Percentiles rank a stretch among this genome's conserved stretches.
Evolutionary conservation across 1,140 invertebrate genomes (phyloP).

Genomic region (Drosophila jambulina): DNA sequence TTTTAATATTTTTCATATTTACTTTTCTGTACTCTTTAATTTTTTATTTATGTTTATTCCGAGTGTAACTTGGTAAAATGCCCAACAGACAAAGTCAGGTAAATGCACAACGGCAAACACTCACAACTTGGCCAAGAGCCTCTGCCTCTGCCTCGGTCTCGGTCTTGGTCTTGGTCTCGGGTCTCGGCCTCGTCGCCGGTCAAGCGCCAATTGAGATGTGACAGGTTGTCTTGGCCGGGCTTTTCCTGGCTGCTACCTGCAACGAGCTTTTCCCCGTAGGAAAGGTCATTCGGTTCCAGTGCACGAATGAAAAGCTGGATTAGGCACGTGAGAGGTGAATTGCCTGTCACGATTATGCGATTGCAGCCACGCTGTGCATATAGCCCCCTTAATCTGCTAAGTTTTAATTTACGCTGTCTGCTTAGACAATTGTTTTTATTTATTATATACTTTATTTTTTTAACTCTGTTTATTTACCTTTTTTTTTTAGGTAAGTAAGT

Average conservation of each 20-base stretch:
- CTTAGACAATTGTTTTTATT: constrained; percentile 21
- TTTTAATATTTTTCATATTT: background rate
- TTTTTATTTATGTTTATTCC: background rate
- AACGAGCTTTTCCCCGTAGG: background rate
- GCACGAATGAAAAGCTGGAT: constrained; percentile 35
- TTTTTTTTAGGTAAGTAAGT: background rate
- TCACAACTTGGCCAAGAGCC: constrained; percentile 22
- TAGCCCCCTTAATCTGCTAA: constrained; percentile 42
- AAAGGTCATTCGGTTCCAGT: constrained; percentile 38
- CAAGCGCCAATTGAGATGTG: constrained; percentile 58
- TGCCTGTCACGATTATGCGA: constrained; percentile 44
- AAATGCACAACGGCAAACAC: constrained; percentile 18
- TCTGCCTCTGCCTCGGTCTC: background rate
- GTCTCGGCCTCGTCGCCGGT: constrained; percentile 13
- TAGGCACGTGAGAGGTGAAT: constrained; percentile 27
- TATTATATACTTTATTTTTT: background rate
- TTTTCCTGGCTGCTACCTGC: constrained; percentile 10
- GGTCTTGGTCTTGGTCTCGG: background rate
- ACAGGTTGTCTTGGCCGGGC: constrained; percentile 46
- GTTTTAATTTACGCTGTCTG: constrained; percentile 48
- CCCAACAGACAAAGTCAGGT: background rate
- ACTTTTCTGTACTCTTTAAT: background rate
- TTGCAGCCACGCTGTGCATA: constrained; percentile 12
- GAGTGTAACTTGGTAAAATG: constrained; percentile 1
- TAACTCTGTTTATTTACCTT: background rate